phyloP scores from a whole-genome alignment of 1,140 invertebrate genomes.

The Ctenoplectra terminalis region DNA sequence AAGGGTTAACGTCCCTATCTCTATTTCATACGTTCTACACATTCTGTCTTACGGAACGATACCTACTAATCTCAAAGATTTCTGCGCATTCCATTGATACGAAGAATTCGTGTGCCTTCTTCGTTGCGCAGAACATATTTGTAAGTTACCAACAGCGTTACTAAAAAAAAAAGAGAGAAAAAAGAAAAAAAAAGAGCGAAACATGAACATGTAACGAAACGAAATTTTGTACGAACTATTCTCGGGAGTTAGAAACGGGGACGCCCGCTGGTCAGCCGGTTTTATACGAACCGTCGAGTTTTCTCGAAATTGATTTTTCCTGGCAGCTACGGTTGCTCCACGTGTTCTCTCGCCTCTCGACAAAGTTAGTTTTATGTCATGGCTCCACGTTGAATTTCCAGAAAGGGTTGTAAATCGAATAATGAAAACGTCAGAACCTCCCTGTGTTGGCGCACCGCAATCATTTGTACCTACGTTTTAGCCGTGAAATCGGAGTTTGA shows the following conservation, averaged over 20 bases:
- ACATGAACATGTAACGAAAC: conserved; percentile 53
- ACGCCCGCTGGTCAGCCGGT: conserved; percentile 54
- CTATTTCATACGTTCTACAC: too few species aligned
- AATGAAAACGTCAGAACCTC: conserved; percentile 71
- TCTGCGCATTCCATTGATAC: neutral
- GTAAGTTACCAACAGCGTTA: conserved; percentile 43
- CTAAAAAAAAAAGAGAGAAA: neutral
- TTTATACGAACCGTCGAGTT: conserved; percentile 68
- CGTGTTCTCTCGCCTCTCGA: conserved; percentile 35
- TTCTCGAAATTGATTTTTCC: conserved; percentile 70
- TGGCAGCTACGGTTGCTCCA: conserved; percentile 58
- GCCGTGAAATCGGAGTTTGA: conserved; percentile 59
- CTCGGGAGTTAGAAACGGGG: conserved; percentile 34
- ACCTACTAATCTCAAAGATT: neutral
- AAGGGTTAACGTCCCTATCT: too few species aligned
- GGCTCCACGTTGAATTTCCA: conserved; percentile 65
- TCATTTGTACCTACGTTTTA: conserved; percentile 62
- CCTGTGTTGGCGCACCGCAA: conserved; percentile 58
- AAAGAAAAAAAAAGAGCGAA: neutral
- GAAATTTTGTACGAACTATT: conserved; percentile 53
- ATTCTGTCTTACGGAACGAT: too few species aligned
- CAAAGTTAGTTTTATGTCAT: conserved; percentile 68
- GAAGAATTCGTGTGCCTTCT: conserved; percentile 31
- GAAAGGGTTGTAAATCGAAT: conserved; percentile 71
- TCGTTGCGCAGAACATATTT: neutral